Evolutionary conservation across 2,888 invertebrate genomes (phyloP), one percentile per base, ranked within the genome.

Genomic region (Lithophane ornitopus): DNA sequence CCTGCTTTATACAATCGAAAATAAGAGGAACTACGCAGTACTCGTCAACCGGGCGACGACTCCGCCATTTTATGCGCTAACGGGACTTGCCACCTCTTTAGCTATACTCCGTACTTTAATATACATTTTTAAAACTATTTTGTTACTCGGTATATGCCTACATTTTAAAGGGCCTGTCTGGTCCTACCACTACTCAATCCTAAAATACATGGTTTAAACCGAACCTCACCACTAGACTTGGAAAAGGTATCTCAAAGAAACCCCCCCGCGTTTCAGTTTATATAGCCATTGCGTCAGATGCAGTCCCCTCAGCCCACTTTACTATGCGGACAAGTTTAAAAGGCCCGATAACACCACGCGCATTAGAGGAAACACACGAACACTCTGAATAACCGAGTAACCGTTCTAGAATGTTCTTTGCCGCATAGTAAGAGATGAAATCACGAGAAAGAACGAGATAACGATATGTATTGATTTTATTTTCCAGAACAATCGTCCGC

Each of bases 1-100:
- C 81, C 85, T 84, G 84, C 72, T 87, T 84, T 86, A 73, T 78
- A 85, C 78, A 78, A 82, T 85, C 85, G 86, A 87, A 88, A 88
- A 87, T 87, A 85, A 86, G 87, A 85, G 88, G 85, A 89, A 90
- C 87, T 91, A 91, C 91, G 90, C 90, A 90, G 89, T 89, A 85
- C 74, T 89, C 80, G 86, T 93, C 91, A 94, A 92, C 94, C 94
- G 93, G 93, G 93, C 93, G 94, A 94, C 90, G 94, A 90, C 89
- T 92, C 92, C 89, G 95, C 94, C 95, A 95, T 95, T 90, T 93
- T 94, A 85, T 84, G 85, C 66, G 79, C 78, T 88, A 89, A 90
- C 88, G 89, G 90, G 88, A 90, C 89, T 91, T 90, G 89, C 90
- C 90, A 86, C 89, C 88, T 90, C 87, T 86, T 88, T 85, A 88